phyloP scores from a whole-genome alignment of 2,888 invertebrate genomes.

The Tipula helvola region DNA sequence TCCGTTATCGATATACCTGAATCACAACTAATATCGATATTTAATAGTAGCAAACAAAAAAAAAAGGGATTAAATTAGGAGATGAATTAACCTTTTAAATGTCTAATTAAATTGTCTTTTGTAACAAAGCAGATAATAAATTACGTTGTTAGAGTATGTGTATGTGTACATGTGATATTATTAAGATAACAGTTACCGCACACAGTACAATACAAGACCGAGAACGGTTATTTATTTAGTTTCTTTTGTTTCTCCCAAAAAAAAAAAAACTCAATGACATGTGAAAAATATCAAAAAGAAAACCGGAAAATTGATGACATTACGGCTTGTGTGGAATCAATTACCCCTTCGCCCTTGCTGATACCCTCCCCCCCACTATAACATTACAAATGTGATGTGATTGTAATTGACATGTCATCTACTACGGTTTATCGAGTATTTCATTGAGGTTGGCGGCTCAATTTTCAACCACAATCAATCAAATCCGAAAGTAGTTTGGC shows the following conservation, averaged over 20 bases:
- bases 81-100: not conserved
- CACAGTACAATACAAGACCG: not conserved
- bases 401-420: not conserved
- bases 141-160: not conserved
- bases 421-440: not conserved
- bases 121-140: not conserved
- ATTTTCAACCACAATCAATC: not conserved
- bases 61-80: not conserved
- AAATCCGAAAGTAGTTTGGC: not conserved
- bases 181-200: not conserved
- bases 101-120: constrained; percentile 4
- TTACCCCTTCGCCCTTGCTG: not conserved
- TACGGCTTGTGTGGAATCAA: not conserved
- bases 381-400: not conserved
- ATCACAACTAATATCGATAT: not conserved
- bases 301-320: not conserved
- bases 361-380: not conserved
- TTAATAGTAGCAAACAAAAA: not conserved
- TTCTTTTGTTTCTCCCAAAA: not conserved
- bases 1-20: not conserved
- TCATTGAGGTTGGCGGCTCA: not conserved
- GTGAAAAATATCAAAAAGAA: not conserved
- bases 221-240: not conserved
- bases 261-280: not conserved
- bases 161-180: not conserved